Evolutionary conservation across 2,113 vertebrate genomes (phyloP).

Genomic region (Cathartes aura): DNA sequence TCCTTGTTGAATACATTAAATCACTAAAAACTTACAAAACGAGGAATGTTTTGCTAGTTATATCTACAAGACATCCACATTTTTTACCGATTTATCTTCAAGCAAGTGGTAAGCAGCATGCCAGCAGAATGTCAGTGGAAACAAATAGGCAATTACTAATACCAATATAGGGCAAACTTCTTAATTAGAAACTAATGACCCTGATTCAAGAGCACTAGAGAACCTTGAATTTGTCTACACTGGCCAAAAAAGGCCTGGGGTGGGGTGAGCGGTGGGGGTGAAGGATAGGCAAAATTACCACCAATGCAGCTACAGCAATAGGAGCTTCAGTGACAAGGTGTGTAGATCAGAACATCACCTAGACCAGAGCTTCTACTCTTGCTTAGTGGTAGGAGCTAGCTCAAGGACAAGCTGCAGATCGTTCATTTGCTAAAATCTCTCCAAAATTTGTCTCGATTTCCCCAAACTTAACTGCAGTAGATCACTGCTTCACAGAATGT

Average conservation of each 20-base stretch:
- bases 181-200: not conserved
- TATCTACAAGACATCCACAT: not conserved
- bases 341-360: not conserved
- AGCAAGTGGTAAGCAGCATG: not conserved
- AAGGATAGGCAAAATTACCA: not conserved
- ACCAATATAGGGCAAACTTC: not conserved
- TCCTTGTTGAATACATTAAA: not conserved
- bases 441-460: not conserved
- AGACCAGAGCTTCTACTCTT: not conserved
- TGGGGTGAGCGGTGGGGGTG: rapidly evolving
- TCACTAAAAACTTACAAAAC: not conserved
- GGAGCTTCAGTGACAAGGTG: not conserved
- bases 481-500: not conserved
- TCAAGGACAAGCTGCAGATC: not conserved
- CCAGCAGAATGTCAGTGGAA: not conserved
- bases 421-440: not conserved
- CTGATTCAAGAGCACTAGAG: not conserved
- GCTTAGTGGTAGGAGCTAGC: not conserved
- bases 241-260: not conserved
- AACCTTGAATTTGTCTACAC: not conserved
- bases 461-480: not conserved
- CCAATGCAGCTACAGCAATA: not conserved
- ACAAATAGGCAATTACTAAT: not conserved
- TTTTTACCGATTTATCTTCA: not conserved
- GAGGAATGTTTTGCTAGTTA: not conserved